phyloP scores from a whole-genome alignment of 1,140 invertebrate species.

The Heliconius hermathena region DNA sequence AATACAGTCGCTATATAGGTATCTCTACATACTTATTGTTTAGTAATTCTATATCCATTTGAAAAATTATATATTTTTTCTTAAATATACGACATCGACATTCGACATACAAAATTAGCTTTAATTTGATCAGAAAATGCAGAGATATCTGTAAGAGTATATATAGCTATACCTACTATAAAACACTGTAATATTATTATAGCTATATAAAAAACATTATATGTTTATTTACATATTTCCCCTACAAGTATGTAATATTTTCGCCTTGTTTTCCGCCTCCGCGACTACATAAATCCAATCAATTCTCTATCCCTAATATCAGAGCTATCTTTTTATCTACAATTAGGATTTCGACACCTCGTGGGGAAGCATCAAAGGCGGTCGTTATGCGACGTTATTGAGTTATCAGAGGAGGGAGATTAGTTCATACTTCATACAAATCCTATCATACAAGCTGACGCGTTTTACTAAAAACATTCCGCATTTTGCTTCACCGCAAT shows the following conservation, averaged over 20 bases:
- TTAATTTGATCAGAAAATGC: no score
- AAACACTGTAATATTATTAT: no score
- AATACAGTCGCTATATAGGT: no score
- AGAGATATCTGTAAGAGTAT: no score
- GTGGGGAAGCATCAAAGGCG: conserved; percentile 70
- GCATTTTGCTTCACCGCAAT: conserved; percentile 76
- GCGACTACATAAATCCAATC: conserved; percentile 44
- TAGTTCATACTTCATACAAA: conserved; percentile 81
- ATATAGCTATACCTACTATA: no score
- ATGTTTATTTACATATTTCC: not conserved
- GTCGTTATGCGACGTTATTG: conserved; percentile 78
- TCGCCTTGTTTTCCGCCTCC: conserved; percentile 27
- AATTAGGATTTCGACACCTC: conserved; percentile 80
- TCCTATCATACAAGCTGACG: conserved; percentile 81
- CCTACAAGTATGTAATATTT: conserved; percentile 2
- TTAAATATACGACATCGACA: no score
- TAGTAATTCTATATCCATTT: no score
- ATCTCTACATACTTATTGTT: no score
- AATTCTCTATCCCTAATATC: conserved; percentile 52
- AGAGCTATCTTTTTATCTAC: conserved; percentile 81
- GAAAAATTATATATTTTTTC: no score
- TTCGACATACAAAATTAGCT: no score
- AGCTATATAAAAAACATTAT: not conserved
- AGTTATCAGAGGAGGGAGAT: conserved; percentile 78
- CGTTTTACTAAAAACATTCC: conserved; percentile 75